Conservation (phyloP, 2,113 vertebrate genomes). For the Tonatia bakeri region DNA sequence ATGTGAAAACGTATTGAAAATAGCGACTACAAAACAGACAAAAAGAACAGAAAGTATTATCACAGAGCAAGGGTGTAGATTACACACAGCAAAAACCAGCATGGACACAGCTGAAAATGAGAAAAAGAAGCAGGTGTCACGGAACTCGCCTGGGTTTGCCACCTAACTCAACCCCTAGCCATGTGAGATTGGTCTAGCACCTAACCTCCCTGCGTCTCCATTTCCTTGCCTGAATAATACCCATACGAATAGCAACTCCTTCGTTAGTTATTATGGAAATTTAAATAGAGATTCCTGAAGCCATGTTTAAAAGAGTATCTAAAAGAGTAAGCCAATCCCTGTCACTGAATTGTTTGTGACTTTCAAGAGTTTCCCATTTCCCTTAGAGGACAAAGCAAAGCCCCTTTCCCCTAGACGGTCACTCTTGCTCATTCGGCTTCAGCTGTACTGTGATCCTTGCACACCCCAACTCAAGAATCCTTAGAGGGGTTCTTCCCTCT, state of each 20-base stretch:
- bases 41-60: neutral
- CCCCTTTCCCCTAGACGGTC: fast-evolving
- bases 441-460: neutral
- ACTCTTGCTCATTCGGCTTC: neutral
- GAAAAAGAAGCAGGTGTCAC: neutral
- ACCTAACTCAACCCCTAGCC: neutral
- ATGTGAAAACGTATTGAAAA: neutral
- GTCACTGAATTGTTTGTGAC: neutral
- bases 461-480: neutral
- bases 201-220: neutral
- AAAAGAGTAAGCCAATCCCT: neutral
- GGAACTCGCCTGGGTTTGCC: neutral
- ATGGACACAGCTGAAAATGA: neutral
- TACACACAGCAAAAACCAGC: neutral
- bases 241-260: neutral
- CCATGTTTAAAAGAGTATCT: neutral
- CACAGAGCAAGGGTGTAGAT: neutral
- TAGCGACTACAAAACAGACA: neutral
- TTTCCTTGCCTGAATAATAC: neutral
- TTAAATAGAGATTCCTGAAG: neutral
- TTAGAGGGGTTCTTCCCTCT: neutral
- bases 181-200: neutral
- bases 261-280: neutral
- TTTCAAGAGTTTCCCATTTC: neutral
- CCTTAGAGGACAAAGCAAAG: neutral